These are phyloP conservation scores for Diplodus puntazzo DNA, from an alignment of 2,797 vertebrate species.

Conservation along the genomic window DNA sequence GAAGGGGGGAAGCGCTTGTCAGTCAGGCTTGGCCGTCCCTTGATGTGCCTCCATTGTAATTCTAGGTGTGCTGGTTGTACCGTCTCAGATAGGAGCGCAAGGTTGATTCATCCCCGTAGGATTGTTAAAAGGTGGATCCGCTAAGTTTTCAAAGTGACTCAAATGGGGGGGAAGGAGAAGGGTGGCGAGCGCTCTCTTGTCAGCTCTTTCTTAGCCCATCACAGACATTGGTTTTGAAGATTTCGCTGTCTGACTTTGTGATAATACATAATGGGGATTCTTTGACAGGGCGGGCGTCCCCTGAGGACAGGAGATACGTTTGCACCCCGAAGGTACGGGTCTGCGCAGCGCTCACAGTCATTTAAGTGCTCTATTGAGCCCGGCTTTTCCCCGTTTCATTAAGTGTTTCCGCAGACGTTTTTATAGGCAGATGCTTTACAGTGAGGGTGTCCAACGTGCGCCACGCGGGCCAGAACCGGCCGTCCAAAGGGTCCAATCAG, in stretches of 20 bases:
- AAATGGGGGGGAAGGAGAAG: constrained; percentile 38
- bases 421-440: constrained; percentile 19
- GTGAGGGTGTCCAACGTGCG: too few relatives aligned
- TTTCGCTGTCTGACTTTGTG: constrained; percentile 77
- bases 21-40: constrained; percentile 83
- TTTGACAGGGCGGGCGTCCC: constrained; percentile 66
- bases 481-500: too few relatives aligned
- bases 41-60: constrained; percentile 81
- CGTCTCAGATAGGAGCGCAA: constrained; percentile 72
- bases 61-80: constrained; percentile 77
- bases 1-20: constrained; percentile 70
- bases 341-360: constrained; percentile 26
- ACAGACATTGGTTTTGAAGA: constrained; percentile 78
- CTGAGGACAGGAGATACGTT: constrained; percentile 61
- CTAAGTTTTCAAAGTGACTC: constrained; percentile 84
- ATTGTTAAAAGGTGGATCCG: constrained; percentile 80
- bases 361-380: constrained; percentile 53
- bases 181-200: constrained; percentile 67
- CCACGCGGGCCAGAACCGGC: too few relatives aligned
- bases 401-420: constrained; percentile 27
- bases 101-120: constrained; percentile 79
- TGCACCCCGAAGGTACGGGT: constrained; percentile 61
- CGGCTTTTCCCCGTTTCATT: constrained; percentile 30
- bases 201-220: constrained; percentile 79
- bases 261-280: constrained; percentile 74